Base-by-base conservation (phyloP, 2,888 invertebrate species). In the Conchocele bisecta region DNA sequence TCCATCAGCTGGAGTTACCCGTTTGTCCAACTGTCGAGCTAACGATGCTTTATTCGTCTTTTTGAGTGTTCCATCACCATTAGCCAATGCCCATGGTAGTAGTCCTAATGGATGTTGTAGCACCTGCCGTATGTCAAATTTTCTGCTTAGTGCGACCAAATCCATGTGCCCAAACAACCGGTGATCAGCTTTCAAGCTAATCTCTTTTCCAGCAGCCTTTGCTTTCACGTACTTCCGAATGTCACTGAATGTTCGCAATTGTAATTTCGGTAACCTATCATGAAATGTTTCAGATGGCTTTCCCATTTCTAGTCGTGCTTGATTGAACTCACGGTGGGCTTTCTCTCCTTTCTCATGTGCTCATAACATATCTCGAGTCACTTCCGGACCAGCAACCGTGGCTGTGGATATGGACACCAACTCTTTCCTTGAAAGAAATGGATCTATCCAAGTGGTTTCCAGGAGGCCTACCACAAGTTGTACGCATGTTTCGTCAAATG, bases 21-120 rank as follows among this genome's bases (percentile, higher is more conserved):
- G 42, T 29, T 64, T 63, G 35, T 72, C 67, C 50, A 66, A 33
- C 5, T 39, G 15, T 57, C 20, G 33, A n/a, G 50, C 66, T n/a
- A 66, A 17, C 13, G 56, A 26, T 9, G 77, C 60, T 60, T 71
- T 73, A 53, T 68, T 68, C 17, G 79, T 78, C 28, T 79, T 73
- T 24, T 41, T 46, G 17, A 60, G 46, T 17, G 58, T 51, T 31
- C 70, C 70, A 65, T 77, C 75, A 33, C 20, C 13, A n/a, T 44
- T 77, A 22, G 75, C 31, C 15, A 77, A 35, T 31, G 77, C 53
- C 75, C 71, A 77, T 22, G 75, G 71, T 15, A 67, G 33, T 17
- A 64, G 63, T 22, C 67, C 56, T 20, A 72, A 46, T 9, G 61
- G 75, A 60, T 77, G 70, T n/a, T 31, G 28, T 20, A 77, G 58